Evolutionary conservation across 2,113 vertebrate genomes (phyloP).

Genomic region (Macquaria ambigua): DNA sequence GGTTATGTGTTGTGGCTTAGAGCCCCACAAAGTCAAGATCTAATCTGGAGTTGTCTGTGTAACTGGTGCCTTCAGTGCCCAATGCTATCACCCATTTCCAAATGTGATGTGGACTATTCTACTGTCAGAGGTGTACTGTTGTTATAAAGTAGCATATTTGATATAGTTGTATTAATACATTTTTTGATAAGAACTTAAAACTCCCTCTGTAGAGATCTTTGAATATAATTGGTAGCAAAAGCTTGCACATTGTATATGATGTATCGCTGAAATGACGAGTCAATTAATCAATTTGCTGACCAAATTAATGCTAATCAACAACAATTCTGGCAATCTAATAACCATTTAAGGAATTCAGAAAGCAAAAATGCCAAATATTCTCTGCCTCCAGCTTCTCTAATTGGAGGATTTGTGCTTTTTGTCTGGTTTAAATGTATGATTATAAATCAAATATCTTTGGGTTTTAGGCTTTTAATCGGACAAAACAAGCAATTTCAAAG

Average conservation of each 20-base stretch:
- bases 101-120: not conserved
- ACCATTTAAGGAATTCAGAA: not conserved
- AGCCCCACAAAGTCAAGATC: constrained; percentile 62
- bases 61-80: not conserved
- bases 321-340: not conserved
- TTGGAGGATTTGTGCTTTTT: not conserved
- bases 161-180: not conserved
- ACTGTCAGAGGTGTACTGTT: not conserved
- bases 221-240: not conserved
- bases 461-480: not conserved
- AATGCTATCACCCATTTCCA: not conserved
- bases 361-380: not conserved
- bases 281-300: too few relatives aligned
- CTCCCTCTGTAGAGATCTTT: not conserved
- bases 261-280: too few relatives aligned
- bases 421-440: not conserved
- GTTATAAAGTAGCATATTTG: not conserved
- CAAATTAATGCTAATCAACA: not conserved
- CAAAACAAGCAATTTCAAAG: not conserved
- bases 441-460: not conserved
- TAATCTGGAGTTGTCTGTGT: constrained; percentile 56
- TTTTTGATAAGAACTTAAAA: not conserved
- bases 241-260: too few relatives aligned
- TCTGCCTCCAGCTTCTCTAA: not conserved
- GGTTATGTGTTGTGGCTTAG: constrained; percentile 49